Conservation (phyloP, 2,888 invertebrate species). For the Urechis unicinctus region DNA sequence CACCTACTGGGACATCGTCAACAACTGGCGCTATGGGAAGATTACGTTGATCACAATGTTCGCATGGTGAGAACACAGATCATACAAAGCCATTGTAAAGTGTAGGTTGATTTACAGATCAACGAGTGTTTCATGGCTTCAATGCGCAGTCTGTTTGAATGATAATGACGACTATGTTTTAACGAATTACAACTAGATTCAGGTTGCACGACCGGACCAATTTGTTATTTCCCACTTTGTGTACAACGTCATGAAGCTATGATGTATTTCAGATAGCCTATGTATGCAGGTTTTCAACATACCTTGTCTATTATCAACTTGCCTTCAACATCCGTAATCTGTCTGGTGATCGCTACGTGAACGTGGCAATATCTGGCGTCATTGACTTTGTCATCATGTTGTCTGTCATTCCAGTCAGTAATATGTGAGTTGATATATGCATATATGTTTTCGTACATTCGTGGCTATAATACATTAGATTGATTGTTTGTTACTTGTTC, state of each 20-base stretch:
- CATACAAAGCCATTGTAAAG: neutral
- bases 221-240: no score
- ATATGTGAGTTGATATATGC: slow-evolving; percentile 7
- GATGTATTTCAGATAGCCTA: neutral
- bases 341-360: slow-evolving; percentile 13
- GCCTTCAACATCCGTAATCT: slow-evolving; percentile 10
- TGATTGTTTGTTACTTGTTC: no score
- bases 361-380: slow-evolving; percentile 6
- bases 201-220: no score
- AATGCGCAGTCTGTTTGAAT: no score
- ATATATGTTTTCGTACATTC: no score
- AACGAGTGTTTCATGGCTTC: no score
- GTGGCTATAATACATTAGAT: no score
- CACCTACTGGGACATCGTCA: slow-evolving; percentile 7
- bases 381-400: slow-evolving; percentile 10
- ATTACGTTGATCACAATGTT: neutral
- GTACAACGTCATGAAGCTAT: neutral
- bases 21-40: neutral
- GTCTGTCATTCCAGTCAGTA: slow-evolving; percentile 9
- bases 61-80: neutral
- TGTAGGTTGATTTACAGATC: no score
- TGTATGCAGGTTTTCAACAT: slow-evolving; percentile 7
- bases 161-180: no score
- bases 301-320: slow-evolving; percentile 10
- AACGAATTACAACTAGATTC: no score